A percentile compares a stretch with the other conserved stretches of the same genome.
These are phyloP conservation scores for Parazoanthus darwini DNA, from an alignment of 92 coral and sea anemone species.

Conservation along the genomic window DNA sequence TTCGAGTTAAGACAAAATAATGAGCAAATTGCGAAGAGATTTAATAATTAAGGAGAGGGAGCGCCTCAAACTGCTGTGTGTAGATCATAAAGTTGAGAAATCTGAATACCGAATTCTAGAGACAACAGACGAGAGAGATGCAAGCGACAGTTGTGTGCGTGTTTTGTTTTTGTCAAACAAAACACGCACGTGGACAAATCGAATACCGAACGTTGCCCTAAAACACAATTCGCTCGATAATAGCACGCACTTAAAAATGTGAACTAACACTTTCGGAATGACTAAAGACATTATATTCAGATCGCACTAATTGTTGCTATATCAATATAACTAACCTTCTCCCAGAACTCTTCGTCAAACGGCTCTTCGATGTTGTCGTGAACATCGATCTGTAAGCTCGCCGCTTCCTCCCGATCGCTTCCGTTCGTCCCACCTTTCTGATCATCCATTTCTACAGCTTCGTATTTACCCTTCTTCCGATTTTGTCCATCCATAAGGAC, in stretches of 20 bases:
- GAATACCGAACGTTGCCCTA: not conserved
- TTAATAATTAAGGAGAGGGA: no score
- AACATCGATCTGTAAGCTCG: constrained; percentile 41
- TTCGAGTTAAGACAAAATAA: not conserved
- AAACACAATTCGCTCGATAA: not conserved
- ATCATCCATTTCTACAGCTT: constrained; percentile 75
- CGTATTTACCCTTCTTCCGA: constrained; percentile 26
- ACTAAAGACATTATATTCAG: not conserved
- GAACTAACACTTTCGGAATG: not conserved
- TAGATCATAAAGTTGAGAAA: not conserved
- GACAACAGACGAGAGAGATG: no score
- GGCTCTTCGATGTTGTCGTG: constrained; percentile 74
- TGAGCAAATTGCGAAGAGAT: not conserved
- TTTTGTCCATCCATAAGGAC: not conserved
- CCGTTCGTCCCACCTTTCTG: constrained; percentile 33
- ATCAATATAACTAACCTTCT: constrained; percentile 55
- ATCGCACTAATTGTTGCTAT: not conserved
- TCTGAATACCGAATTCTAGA: no score
- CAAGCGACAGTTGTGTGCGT: not conserved
- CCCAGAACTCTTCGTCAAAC: constrained; percentile 89
- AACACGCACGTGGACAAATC: not conserved
- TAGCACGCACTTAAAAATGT: not conserved
- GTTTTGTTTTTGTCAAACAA: not conserved
- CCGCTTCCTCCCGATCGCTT: constrained; percentile 45
- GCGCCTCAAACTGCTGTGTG: not conserved